A percentile compares a stretch with the other conserved stretches of the same genome.
These are phyloP conservation scores for Lasioglossum lativentre DNA, from an alignment of 2,888 invertebrate species.

Conservation along the genomic window DNA sequence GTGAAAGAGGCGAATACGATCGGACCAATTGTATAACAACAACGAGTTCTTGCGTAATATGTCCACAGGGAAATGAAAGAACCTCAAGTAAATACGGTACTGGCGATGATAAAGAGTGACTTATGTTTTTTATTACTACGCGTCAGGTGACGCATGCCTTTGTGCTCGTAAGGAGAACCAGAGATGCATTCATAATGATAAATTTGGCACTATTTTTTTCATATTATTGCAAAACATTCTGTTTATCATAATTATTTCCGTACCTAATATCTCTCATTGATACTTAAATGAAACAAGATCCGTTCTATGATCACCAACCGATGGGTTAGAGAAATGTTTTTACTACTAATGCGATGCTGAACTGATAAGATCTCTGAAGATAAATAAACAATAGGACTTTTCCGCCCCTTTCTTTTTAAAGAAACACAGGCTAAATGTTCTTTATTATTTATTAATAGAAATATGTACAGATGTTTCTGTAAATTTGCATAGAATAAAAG, in stretches of 20 bases:
- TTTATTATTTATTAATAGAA: constrained; percentile 67
- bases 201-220: constrained; percentile 8
- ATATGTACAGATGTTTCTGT: constrained; percentile 76
- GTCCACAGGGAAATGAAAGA: background rate
- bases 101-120: constrained; percentile 52
- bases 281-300: background rate
- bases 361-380: background rate
- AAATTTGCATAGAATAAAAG: constrained; percentile 66
- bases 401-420: background rate
- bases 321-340: background rate
- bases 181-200: background rate
- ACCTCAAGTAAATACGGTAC: constrained; percentile 38
- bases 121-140: constrained; percentile 48
- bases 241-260: background rate
- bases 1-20: background rate
- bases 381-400: background rate
- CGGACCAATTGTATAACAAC: background rate
- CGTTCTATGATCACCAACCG: background rate
- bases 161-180: background rate
- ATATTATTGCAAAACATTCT: background rate
- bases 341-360: background rate
- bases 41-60: constrained; percentile 22
- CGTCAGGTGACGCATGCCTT: constrained; percentile 44
- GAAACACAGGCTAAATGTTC: constrained; percentile 14
- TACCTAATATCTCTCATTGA: no score